Evolutionary conservation across 2,113 vertebrate species (phyloP).

Genomic region (Percina caprodes): DNA sequence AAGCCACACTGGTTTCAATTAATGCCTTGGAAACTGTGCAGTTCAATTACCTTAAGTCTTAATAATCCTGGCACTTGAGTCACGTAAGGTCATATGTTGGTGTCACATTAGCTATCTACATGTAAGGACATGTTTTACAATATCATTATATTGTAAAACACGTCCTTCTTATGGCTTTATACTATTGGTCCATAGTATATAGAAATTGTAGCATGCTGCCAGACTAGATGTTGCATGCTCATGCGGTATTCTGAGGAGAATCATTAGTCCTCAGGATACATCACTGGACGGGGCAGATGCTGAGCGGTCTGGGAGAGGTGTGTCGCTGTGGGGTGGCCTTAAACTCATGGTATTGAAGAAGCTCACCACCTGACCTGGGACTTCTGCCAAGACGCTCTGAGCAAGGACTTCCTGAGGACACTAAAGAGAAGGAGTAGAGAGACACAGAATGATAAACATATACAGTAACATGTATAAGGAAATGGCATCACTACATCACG

Average conservation of each 20-base stretch:
- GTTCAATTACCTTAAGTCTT: background rate
- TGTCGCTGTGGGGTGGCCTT: constrained; percentile 58
- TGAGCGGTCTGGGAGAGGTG: constrained; percentile 18
- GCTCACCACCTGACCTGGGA: constrained; percentile 77
- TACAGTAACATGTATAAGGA: background rate
- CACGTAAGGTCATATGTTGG: background rate
- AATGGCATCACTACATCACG: too few species aligned
- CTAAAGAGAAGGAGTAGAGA: constrained; percentile 53
- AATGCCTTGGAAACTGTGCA: background rate
- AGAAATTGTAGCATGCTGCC: background rate
- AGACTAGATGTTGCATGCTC: background rate
- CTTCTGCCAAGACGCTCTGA: constrained; percentile 80
- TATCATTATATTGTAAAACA: background rate
- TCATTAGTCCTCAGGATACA: background rate
- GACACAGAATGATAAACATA: background rate
- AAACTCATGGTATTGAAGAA: constrained; percentile 75
- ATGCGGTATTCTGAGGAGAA: background rate
- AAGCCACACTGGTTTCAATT: background rate
- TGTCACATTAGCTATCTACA: background rate
- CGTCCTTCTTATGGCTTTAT: constrained; percentile 1
- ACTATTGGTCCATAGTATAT: background rate
- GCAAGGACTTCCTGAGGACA: constrained; percentile 76
- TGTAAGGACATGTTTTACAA: background rate
- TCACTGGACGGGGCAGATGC: constrained; percentile 41
- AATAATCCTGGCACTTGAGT: constrained; percentile 58